Evolutionary conservation across 2,888 invertebrate genomes (phyloP), one percentile per base, ranked within the genome.

Genomic region (Atherix ibis): DNA sequence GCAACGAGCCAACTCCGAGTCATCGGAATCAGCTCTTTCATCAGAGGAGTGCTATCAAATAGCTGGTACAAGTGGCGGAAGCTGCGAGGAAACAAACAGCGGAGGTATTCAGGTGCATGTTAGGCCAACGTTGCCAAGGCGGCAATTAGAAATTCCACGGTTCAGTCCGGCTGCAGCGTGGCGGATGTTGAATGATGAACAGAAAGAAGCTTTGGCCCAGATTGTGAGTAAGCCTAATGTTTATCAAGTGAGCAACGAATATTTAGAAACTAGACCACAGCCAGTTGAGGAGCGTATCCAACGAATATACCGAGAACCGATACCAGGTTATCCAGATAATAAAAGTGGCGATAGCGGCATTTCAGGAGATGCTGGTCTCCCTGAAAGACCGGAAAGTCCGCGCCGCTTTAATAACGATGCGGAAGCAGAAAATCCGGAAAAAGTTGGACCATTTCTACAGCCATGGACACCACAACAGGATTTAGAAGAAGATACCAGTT

Each of bases 391-490:
- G 1, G 40, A 39, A 8, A 39, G 27, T 40, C 40, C 31, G 36
- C 37, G 26, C 25, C 34, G 12, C 18, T 25, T 28, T 6, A 18
- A 24, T 32, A 25, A 15, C 24, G 22, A 27, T 14, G 18, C 10
- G 6, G 13, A 33, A 22, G 18, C 12, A 6, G 40, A 12, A 4
- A 9, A 15, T 8, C 9, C 18, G 2, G 17, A 9, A 24, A 38
- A 31, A 15, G 32, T 36, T 13, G 40, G 45, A 10, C 46, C 46
- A 12, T 44, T 42, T 36, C 39, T 48, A 35, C 52, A 60, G 27
- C 64, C 75, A 0, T 87, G 85, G 87, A 85, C 84, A 1, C 85
- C 87, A 0, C 82, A 85, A 48, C 84, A 85, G 53, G 87, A 87
- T 55, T 66, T 87, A n/a, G 76, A 70, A 24, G 78, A 76, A 4